Base-by-base conservation (phyloP, 30 jellyfish, hydroid and myxozoan genomes). In the Mastigias papua region DNA sequence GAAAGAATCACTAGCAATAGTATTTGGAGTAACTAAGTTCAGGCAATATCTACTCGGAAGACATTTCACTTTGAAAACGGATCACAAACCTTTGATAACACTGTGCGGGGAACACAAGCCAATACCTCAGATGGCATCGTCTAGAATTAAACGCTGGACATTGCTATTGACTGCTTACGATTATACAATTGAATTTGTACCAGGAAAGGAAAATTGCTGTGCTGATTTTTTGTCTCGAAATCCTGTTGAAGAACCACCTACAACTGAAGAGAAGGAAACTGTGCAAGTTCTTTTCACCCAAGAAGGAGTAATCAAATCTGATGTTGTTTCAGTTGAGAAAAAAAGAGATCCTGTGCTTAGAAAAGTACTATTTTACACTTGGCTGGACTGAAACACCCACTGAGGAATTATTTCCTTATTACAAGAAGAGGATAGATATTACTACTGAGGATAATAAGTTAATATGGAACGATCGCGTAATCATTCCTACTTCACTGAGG, bases 291-390 rank as follows among this genome's bases (percentile, higher is more conserved):
- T 69, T n/a, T 69, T 69, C 50, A 69, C 80, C 50, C 80, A 69
- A 69, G 80, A 69, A 69, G 80, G 58, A 69, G 80, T 69, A 69
- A 69, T 69, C 80, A 34, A 69, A n/a, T 30, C 80, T 69, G 80
- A 69, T 69, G 58, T 69, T 69, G 72, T 69, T 69, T 30, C 58
- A 28, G 80, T 34, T 69, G 80, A 69, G 80, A 69, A 68, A 69
- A 69, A 28, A 34, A 69, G 58, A 25, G 80, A 30, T 21, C 27
- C 50, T 69, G 80, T 69, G 23, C 80, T 69, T 16, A 69, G 58
- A 34, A 69, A 34, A 34, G 80, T 69, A 69, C 66, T 69, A 65
- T 69, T 69, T 69, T 69, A n/a, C 80, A 62, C 73, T 62, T 23
- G 73, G 73, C 16, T 6, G 33, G 32, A 69, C 30, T 19, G 51